These are phyloP conservation scores for Athrips mouffetella DNA, from an alignment of 2,888 invertebrate species.

Conservation along the genomic window DNA sequence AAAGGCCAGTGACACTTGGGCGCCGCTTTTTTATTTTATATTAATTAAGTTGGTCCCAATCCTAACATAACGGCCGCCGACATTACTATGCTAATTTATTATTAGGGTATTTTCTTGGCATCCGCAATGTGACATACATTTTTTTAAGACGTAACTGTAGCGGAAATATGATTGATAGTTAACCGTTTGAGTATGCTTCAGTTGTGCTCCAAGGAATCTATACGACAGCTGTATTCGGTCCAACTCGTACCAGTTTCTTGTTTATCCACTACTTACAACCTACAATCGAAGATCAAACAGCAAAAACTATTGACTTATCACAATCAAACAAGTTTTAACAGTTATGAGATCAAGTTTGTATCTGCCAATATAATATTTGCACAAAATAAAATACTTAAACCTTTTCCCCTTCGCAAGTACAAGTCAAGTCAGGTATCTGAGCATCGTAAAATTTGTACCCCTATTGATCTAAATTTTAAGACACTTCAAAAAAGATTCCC, in stretches of 20 bases:
- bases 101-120: constrained; percentile 72
- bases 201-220: constrained; percentile 30
- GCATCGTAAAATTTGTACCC: constrained; percentile 4
- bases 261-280: constrained; percentile 3
- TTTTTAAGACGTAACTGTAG: constrained; percentile 73
- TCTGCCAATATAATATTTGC: neutral
- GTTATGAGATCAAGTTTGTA: too few relatives aligned
- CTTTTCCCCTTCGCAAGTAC: neutral
- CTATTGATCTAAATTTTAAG: constrained; percentile 15
- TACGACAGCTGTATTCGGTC: constrained; percentile 16
- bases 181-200: constrained; percentile 61
- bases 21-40: constrained; percentile 63
- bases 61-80: constrained; percentile 68
- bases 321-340: too few relatives aligned
- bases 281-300: neutral
- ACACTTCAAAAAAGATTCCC: constrained; percentile 21
- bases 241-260: constrained; percentile 1
- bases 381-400: neutral
- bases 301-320: neutral
- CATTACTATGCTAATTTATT: constrained; percentile 77
- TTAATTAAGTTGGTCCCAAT: constrained; percentile 71
- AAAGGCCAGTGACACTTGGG: constrained; percentile 66
- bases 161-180: constrained; percentile 74
- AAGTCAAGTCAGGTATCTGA: neutral
- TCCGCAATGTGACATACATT: constrained; percentile 75